Percentiles rank a stretch among this genome's conserved stretches.
These are phyloP conservation scores for Norana najaformis DNA, from an alignment of 2,888 invertebrate species.

Conservation along the genomic window DNA sequence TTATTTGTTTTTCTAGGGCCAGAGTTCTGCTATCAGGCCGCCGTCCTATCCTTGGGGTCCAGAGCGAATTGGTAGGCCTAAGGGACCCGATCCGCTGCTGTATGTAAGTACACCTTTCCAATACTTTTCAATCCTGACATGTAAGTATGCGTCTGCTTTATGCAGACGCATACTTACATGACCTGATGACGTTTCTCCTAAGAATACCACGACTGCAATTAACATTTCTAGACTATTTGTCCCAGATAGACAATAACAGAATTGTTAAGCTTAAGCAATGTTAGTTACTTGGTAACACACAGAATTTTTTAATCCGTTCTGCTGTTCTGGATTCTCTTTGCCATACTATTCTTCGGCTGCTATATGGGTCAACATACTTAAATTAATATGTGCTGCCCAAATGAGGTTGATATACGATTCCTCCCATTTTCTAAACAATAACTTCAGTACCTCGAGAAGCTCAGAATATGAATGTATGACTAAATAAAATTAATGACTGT, in stretches of 20 bases:
- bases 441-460: too few species aligned
- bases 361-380: too few species aligned
- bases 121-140: not conserved
- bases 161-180: too few species aligned
- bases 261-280: not conserved
- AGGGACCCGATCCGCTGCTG: not conserved
- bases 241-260: not conserved
- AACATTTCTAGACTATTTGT: not conserved
- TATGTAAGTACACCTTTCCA: not conserved
- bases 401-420: too few species aligned
- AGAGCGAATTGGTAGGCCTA: not conserved
- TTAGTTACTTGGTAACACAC: not conserved
- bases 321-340: not conserved
- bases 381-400: too few species aligned
- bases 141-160: not conserved
- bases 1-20: not conserved
- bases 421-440: too few species aligned
- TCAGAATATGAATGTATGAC: too few species aligned
- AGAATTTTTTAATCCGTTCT: not conserved
- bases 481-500: not conserved
- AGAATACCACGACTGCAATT: not conserved
- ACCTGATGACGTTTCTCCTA: not conserved
- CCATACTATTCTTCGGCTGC: not conserved
- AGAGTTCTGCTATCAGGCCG: not conserved
- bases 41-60: not conserved